A percentile compares a stretch with the other conserved stretches of the same genome.
Conservation (phyloP, 2,888 invertebrate species). For the Agapostemon virescens region DNA sequence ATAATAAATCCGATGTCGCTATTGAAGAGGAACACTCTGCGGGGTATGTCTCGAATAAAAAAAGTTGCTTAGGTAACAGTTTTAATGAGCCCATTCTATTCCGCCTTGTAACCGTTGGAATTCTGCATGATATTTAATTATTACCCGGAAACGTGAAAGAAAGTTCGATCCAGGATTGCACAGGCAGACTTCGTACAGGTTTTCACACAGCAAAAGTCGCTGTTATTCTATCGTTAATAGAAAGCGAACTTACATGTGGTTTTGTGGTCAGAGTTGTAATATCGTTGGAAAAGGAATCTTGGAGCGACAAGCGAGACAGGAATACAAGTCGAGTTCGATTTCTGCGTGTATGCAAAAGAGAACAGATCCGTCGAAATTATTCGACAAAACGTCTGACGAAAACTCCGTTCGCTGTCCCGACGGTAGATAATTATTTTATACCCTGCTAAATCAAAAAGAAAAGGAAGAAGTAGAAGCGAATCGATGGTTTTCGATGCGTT, state of each 20-base stretch:
- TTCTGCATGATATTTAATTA: slow-evolving; percentile 12
- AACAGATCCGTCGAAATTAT: neutral
- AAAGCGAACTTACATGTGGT: slow-evolving; percentile 21
- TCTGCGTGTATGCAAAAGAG: neutral
- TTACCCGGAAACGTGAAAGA: slow-evolving; percentile 1
- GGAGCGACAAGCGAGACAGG: too few relatives aligned
- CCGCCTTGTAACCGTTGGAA: neutral
- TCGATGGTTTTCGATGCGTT: neutral
- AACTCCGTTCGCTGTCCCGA: neutral
- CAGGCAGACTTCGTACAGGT: slow-evolving; percentile 3
- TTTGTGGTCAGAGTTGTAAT: slow-evolving; percentile 22
- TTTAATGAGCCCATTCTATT: slow-evolving; percentile 5
- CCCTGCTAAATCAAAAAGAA: too few relatives aligned
- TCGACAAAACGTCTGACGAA: neutral
- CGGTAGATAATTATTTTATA: neutral
- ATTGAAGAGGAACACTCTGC: neutral
- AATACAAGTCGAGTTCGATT: neutral
- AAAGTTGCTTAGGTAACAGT: neutral
- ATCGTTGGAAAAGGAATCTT: slow-evolving; percentile 15
- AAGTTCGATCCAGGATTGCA: neutral
- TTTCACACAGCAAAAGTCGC: slow-evolving; percentile 6
- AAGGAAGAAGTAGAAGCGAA: neutral
- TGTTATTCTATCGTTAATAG: slow-evolving; percentile 20
- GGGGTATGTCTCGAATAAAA: neutral
- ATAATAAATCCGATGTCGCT: neutral